Evolutionary conservation across 2,113 vertebrate species (phyloP).

Genomic region (Prinia subflava): DNA sequence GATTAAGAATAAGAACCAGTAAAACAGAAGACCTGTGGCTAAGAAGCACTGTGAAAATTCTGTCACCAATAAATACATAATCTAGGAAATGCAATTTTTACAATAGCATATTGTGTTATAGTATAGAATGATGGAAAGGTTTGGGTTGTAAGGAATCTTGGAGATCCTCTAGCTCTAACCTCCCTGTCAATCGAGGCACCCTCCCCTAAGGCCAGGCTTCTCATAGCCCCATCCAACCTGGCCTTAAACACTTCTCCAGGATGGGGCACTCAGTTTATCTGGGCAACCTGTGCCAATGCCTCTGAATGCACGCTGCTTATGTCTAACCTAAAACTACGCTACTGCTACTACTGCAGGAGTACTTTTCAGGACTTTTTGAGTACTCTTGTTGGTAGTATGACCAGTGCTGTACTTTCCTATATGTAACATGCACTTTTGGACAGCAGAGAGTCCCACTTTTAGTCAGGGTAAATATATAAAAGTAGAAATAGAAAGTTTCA

Average conservation of each 20-base stretch:
- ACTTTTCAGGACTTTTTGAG: background rate
- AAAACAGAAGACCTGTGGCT: background rate
- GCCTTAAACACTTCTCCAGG: background rate
- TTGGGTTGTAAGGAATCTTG: background rate
- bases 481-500: background rate
- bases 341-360: background rate
- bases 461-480: background rate
- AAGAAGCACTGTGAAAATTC: background rate
- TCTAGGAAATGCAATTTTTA: background rate
- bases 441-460: background rate
- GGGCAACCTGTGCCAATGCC: background rate
- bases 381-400: background rate
- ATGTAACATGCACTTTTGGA: background rate
- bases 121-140: background rate
- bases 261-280: background rate
- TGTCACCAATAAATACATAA: background rate
- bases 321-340: background rate
- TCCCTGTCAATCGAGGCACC: background rate
- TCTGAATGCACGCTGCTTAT: background rate
- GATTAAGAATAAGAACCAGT: background rate
- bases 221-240: background rate
- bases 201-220: background rate
- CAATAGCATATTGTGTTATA: background rate
- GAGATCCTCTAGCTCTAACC: background rate
- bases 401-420: background rate